These are phyloP conservation scores for Salticus scenicus DNA, from an alignment of 2,888 invertebrate species.

Conservation along the genomic window DNA sequence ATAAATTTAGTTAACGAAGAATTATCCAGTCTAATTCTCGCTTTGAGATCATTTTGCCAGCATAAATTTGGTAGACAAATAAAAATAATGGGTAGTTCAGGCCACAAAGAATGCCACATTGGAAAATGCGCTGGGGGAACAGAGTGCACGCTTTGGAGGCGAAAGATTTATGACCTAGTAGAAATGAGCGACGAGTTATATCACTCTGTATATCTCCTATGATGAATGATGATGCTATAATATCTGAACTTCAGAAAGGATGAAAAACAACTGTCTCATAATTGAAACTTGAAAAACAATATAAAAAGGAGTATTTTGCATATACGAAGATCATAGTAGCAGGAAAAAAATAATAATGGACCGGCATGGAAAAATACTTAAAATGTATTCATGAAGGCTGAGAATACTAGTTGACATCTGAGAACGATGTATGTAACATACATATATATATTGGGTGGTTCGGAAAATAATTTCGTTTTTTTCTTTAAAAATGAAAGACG, in stretches of 20 bases:
- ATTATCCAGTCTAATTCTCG: conserved; percentile 34
- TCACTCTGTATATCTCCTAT: neutral
- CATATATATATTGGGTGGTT: no score
- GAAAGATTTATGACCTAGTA: neutral
- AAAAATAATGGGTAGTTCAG: conserved; percentile 25
- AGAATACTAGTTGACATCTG: no score
- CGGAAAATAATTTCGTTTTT: no score
- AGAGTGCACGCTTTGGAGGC: neutral
- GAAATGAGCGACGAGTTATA: conserved; percentile 10
- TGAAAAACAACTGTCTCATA: conserved; percentile 9
- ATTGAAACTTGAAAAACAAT: conserved; percentile 2
- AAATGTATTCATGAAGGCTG: no score
- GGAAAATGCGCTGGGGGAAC: neutral
- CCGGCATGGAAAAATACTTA: no score
- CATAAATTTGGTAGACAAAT: conserved; percentile 43
- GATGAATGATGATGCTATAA: conserved; percentile 4
- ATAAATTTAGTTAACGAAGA: conserved; percentile 47
- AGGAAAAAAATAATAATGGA: no score
- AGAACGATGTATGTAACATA: no score
- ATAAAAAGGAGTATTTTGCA: neutral
- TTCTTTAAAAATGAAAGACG: no score
- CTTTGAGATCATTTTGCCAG: conserved; percentile 18
- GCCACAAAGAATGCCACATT: neutral
- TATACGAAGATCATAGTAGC: neutral
- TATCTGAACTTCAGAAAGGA: neutral